phyloP scores from a whole-genome alignment of 1,140 invertebrate species.

The Achatina immaculata region DNA sequence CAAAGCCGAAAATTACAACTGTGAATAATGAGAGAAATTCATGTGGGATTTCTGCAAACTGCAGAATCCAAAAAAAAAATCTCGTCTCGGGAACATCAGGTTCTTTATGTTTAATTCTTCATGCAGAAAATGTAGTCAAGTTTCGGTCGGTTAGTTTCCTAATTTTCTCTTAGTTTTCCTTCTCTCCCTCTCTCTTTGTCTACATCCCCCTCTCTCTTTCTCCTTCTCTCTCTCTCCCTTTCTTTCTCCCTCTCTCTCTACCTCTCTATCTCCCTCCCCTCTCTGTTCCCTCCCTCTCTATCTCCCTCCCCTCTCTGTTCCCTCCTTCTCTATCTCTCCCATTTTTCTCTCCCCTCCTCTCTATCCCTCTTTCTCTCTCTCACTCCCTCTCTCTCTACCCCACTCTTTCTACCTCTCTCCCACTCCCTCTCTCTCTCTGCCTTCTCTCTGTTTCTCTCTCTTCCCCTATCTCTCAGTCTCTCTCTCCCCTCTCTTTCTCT shows the following conservation, averaged over 20 bases:
- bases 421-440: conserved; percentile 19
- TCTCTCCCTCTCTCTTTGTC: background rate
- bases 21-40: no score
- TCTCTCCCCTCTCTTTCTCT: background rate
- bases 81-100: no score
- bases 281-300: background rate
- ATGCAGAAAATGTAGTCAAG: no score
- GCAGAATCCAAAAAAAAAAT: no score
- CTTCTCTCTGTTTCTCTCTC: background rate
- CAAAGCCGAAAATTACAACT: no score
- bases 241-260: conserved; percentile 19
- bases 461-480: background rate
- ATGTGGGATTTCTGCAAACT: no score
- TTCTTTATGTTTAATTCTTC: no score
- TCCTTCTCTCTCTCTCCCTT: background rate
- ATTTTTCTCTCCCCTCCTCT: conserved; percentile 6
- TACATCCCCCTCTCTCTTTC: background rate
- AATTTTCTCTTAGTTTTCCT: no score
- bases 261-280: conserved; percentile 12
- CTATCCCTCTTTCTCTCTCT: conserved; percentile 12
- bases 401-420: conserved; percentile 16
- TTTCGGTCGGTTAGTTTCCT: no score
- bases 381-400: background rate
- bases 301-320: background rate
- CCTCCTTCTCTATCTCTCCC: background rate